These are phyloP conservation scores for Nephrotoma appendiculata DNA, from an alignment of 2,888 invertebrate species.

Conservation along the genomic window DNA sequence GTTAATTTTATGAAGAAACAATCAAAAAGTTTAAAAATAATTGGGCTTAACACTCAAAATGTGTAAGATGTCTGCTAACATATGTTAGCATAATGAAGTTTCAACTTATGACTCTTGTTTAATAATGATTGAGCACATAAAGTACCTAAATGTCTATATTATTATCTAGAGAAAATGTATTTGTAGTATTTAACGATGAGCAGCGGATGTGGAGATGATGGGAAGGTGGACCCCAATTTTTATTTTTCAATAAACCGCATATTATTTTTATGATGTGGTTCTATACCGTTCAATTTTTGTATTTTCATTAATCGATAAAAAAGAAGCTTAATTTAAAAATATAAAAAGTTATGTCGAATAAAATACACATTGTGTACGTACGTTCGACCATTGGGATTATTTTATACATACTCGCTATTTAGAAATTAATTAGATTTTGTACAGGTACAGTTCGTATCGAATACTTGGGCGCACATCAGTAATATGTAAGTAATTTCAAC, in stretches of 20 bases:
- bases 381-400: background rate
- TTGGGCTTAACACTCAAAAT: background rate
- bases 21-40: background rate
- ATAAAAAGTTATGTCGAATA: background rate
- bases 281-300: background rate
- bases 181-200: background rate
- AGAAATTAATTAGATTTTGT: background rate
- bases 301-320: background rate
- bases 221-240: background rate
- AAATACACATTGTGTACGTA: background rate
- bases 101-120: background rate
- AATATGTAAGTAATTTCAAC: too few species aligned
- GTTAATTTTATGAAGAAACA: background rate
- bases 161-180: background rate
- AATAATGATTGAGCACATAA: background rate
- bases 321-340: background rate
- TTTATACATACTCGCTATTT: background rate
- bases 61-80: background rate
- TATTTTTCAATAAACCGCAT: background rate
- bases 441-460: background rate
- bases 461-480: background rate
- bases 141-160: background rate
- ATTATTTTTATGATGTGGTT: background rate
- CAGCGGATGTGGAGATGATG: background rate
- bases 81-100: background rate